Evolutionary conservation across 2,113 vertebrate genomes (phyloP).

Genomic region (Mus spicilegus): DNA sequence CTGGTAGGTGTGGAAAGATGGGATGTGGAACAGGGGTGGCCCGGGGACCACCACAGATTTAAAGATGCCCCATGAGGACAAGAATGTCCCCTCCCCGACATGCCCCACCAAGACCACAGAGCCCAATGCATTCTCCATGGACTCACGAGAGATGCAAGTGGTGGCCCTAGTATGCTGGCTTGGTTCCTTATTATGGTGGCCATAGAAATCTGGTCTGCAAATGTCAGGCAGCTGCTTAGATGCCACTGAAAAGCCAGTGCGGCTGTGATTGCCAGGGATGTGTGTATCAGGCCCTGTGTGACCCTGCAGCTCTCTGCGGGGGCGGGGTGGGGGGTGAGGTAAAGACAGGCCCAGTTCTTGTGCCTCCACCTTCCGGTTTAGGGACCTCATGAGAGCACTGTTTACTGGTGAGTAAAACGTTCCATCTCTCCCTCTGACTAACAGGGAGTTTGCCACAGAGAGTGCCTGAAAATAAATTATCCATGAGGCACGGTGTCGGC

Average conservation of each 20-base stretch:
- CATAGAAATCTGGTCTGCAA: neutral
- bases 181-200: neutral
- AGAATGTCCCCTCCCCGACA: neutral
- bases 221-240: neutral
- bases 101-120: neutral
- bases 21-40: neutral
- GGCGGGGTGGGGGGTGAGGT: accelerated
- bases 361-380: neutral
- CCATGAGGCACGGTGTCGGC: constrained; percentile 69
- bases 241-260: neutral
- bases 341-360: neutral
- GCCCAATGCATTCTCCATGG: too few species aligned
- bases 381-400: neutral
- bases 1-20: neutral
- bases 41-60: neutral
- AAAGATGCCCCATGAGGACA: neutral
- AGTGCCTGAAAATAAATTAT: constrained; percentile 71
- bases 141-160: neutral
- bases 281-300: neutral
- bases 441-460: constrained; percentile 67
- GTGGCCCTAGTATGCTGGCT: accelerated
- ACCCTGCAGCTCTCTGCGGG: neutral
- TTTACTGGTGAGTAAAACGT: constrained; percentile 29
- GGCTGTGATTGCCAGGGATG: accelerated
- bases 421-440: constrained; percentile 56